Evolutionary conservation across 2,113 vertebrate species (phyloP).

Genomic region (Amphiprion percula): DNA sequence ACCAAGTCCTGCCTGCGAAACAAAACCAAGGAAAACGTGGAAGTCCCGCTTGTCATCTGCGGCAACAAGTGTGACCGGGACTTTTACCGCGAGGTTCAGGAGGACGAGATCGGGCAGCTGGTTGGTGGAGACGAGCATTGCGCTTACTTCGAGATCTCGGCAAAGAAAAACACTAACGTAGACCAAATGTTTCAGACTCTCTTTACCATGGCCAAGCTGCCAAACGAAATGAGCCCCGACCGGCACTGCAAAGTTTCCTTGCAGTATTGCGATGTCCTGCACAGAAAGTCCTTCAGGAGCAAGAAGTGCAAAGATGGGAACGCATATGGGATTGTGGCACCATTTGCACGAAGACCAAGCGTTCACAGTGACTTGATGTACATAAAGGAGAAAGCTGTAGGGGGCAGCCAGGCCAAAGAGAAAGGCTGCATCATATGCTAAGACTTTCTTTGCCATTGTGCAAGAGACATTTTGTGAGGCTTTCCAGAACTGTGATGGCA

Average conservation of each 20-base stretch:
- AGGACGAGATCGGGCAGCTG: constrained; percentile 92
- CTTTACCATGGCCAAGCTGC: constrained; percentile 95
- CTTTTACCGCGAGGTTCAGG: constrained; percentile 90
- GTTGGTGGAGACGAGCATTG: constrained; percentile 89
- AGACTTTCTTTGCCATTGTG: constrained; percentile 39
- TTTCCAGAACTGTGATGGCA: not conserved
- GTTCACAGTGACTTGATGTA: constrained; percentile 99
- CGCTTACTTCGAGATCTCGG: constrained; percentile 96
- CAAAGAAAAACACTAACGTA: constrained; percentile 95
- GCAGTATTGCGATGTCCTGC: constrained; percentile 92
- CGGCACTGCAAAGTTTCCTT: constrained; percentile 94
- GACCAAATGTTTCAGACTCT: constrained; percentile 97
- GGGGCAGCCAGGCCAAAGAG: constrained; percentile 89
- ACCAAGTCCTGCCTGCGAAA: constrained; percentile 96
- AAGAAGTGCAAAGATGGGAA: constrained; percentile 91
- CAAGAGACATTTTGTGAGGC: constrained; percentile 20
- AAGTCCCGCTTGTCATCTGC: constrained; percentile 96
- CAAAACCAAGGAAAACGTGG: constrained; percentile 94
- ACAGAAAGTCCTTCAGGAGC: constrained; percentile 89
- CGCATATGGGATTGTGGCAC: constrained; percentile 93
- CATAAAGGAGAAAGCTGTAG: constrained; percentile 93
- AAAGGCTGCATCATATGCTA: constrained; percentile 96
- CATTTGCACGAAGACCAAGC: constrained; percentile 94
- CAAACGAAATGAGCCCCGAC: constrained; percentile 97
- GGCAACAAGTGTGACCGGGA: constrained; percentile 96